Conservation (phyloP, 53 echinoderm and acorn worm species). For the Astropecten irregularis region DNA sequence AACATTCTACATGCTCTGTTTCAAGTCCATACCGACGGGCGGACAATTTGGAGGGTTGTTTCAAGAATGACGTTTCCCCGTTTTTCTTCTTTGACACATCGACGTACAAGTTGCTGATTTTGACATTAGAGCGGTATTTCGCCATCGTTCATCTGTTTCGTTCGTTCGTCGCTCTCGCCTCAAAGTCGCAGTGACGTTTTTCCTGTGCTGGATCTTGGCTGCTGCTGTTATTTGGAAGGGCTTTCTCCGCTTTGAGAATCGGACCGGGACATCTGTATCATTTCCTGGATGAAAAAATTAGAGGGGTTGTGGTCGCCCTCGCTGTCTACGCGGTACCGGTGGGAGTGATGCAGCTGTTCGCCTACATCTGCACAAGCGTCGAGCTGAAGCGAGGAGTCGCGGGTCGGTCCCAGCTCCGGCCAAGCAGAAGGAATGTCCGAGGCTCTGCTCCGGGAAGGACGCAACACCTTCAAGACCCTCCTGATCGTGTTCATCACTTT, state of each 20-base stretch:
- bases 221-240: conserved; percentile 40
- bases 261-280: conserved; percentile 10
- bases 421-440: not conserved
- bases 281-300: conserved; percentile 16
- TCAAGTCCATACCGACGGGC: conserved; percentile 33
- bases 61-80: conserved; percentile 69
- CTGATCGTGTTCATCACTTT: conserved; percentile 39
- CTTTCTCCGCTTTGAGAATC: not conserved
- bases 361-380: too few species aligned
- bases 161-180: conserved; percentile 57
- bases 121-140: conserved; percentile 49
- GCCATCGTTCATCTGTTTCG: too few species aligned
- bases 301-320: conserved; percentile 64
- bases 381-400: too few species aligned
- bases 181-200: conserved; percentile 36
- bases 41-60: conserved; percentile 39
- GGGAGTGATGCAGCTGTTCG: conserved; percentile 70
- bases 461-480: conserved; percentile 54
- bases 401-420: not conserved
- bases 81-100: conserved; percentile 76
- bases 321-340: conserved; percentile 79
- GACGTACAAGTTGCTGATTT: conserved; percentile 78
- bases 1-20: conserved; percentile 46
- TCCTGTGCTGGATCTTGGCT: conserved; percentile 61
- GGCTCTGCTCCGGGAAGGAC: conserved; percentile 5